Conservation (phyloP, 1,140 invertebrate genomes). For the Lordiphosa clarofinis region DNA sequence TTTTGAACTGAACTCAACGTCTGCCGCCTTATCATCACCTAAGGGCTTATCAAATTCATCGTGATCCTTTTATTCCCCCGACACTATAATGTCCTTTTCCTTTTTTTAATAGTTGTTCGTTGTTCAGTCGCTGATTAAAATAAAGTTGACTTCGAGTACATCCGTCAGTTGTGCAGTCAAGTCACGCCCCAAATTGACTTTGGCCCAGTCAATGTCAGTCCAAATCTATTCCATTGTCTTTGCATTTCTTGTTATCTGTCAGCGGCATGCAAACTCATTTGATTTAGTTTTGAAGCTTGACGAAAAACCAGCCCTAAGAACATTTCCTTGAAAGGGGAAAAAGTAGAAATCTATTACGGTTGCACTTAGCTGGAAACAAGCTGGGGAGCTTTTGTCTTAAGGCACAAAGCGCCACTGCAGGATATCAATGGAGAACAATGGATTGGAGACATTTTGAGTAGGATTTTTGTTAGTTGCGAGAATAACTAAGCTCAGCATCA, state of each 20-base stretch:
- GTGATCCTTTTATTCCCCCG: conserved; percentile 34
- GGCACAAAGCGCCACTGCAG: conserved; percentile 35
- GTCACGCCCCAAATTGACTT: conserved; percentile 68
- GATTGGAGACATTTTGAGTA: too few species aligned
- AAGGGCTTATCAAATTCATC: conserved; percentile 71
- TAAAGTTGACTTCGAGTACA: conserved; percentile 66
- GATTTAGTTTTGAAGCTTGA: conserved; percentile 58
- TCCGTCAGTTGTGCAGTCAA: conserved; percentile 59
- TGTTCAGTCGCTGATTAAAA: conserved; percentile 70
- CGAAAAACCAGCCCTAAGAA: conserved; percentile 47
- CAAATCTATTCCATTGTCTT: conserved; percentile 21
- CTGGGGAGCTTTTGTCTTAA: conserved; percentile 42
- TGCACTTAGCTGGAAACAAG: conserved; percentile 32
- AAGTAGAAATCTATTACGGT: conserved; percentile 37
- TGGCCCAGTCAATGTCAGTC: conserved; percentile 18
- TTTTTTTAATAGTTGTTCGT: conserved; percentile 38
- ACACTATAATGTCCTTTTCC: conserved; percentile 59
- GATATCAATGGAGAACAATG: conserved; percentile 10
- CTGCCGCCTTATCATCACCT: conserved; percentile 55
- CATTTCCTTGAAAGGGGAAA: not conserved
- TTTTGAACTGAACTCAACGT: conserved; percentile 63
- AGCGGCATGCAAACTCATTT: conserved; percentile 61
- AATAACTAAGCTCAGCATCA: too few species aligned
- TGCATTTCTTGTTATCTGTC: conserved; percentile 46
- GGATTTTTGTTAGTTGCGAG: too few species aligned